phyloP scores from a whole-genome alignment of 1,140 invertebrate genomes.

The Rhagoletis pomonella region DNA sequence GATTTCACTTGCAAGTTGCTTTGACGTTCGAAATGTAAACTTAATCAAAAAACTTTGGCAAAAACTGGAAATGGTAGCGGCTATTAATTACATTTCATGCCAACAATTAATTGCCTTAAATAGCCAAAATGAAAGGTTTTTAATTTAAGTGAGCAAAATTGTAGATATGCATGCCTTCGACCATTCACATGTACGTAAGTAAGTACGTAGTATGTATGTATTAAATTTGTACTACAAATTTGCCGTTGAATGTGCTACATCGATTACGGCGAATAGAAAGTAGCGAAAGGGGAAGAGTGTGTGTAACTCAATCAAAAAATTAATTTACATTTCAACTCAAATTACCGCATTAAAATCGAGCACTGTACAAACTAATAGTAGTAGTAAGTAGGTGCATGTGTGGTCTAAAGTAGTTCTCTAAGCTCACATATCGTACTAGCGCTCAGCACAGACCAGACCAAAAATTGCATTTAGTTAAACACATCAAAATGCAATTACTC shows the following conservation, averaged over 20 bases:
- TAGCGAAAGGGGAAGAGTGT: background rate
- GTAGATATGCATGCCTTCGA: background rate
- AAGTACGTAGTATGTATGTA: too few relatives aligned
- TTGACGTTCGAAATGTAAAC: background rate
- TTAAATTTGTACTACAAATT: background rate
- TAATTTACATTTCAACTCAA: constrained; percentile 54
- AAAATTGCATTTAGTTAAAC: constrained; percentile 52
- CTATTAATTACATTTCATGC: constrained; percentile 37
- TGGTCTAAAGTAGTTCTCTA: background rate
- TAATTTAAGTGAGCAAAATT: background rate
- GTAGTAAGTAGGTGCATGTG: background rate
- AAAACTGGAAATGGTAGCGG: background rate
- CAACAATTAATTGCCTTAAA: background rate
- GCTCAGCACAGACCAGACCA: background rate
- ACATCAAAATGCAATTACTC: constrained; percentile 59
- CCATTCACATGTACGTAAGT: too few relatives aligned
- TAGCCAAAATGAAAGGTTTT: constrained; percentile 28
- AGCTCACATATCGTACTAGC: too few relatives aligned
- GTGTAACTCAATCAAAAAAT: constrained; percentile 50
- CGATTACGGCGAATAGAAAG: constrained; percentile 9
- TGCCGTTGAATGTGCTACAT: background rate
- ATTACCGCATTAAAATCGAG: constrained; percentile 24
- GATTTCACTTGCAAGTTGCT: too few relatives aligned
- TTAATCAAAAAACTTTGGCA: constrained; percentile 18
- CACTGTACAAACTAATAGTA: too few relatives aligned